Base-by-base conservation (phyloP, 2,113 vertebrate species). In the Actenoides hombroni region DNA sequence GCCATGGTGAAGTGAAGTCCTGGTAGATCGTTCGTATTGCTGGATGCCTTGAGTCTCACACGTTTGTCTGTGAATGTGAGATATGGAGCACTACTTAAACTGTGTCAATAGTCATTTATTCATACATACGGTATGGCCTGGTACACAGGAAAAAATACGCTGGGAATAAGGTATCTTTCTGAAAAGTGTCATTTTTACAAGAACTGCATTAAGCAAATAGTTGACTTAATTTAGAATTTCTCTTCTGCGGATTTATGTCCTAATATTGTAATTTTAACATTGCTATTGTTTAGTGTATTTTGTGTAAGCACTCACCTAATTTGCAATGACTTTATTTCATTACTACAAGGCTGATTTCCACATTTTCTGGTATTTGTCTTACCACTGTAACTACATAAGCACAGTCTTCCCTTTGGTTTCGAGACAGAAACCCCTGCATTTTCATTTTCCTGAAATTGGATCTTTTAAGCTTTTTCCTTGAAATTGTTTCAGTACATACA, bases 231-330 rank as follows among this genome's bases (percentile, higher is more conserved):
- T 95, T 73, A 78, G 48, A 80, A 61, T 63, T 83, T 6, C 18
- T 20, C 20, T 78, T 82, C 53, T 69, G 19, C 57, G 61, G 80
- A 53, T 60, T 94, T 77, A 67, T n/a, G 6, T 57, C 46, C 88
- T 83, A 85, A 85, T 82, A 76, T 25, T 70, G 24, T 60, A 51
- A 83, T 91, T 83, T 87, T 37, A 60, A 59, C 20, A 29, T 74
- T 61, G 13, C 2, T 83, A 94, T 64, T 78, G 28, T 76, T 92
- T 37, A 68, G n/a, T 69, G 44, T 68, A 29, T 81, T 95, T 92
- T 92, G 48, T 87, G 35, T 71, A 91, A 94, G 74, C 18, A 88
- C 42, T 51, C 70, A 39, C 59, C 87, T 89, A 86, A 94, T 84
- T 86, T 48, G 6, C 35, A 90, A 44, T 73, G 11, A 83, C 35